phyloP scores from a whole-genome alignment of 1,140 invertebrate genomes.

The Atta colombica region DNA sequence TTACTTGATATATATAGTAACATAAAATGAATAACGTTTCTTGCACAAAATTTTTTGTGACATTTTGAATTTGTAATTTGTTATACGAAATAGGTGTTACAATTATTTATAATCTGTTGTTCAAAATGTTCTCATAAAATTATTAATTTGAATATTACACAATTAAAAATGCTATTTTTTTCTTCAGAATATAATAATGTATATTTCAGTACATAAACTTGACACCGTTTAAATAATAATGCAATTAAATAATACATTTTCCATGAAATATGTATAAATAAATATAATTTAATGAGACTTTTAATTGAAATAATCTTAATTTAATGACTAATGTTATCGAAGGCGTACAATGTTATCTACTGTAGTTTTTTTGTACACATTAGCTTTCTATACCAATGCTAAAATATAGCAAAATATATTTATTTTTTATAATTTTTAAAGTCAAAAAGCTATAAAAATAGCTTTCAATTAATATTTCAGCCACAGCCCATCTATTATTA shows the following conservation, averaged over 20 bases:
- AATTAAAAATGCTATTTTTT: slow-evolving; percentile 9
- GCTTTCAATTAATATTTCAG: slow-evolving; percentile 83
- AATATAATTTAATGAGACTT: slow-evolving; percentile 32
- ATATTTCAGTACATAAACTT: slow-evolving; percentile 27
- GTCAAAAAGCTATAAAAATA: slow-evolving; percentile 87
- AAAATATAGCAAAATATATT: slow-evolving; percentile 87
- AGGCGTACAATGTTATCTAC: slow-evolving; percentile 39
- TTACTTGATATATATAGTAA: slow-evolving; percentile 33
- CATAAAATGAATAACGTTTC: slow-evolving; percentile 61
- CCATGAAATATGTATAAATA: slow-evolving; percentile 28
- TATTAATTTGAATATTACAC: slow-evolving; percentile 10
- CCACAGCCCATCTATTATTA: slow-evolving; percentile 85
- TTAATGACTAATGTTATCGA: slow-evolving; percentile 52
- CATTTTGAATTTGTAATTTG: slow-evolving; percentile 38
- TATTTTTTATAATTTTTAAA: slow-evolving; percentile 81
- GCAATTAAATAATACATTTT: slow-evolving; percentile 36
- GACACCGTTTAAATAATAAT: background rate
- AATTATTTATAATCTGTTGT: background rate
- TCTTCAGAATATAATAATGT: background rate
- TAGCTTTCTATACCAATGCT: slow-evolving; percentile 73
- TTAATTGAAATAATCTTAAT: slow-evolving; percentile 31
- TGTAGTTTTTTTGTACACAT: slow-evolving; percentile 63
- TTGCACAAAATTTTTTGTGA: slow-evolving; percentile 61
- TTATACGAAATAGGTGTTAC: slow-evolving; percentile 40
- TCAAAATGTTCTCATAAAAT: background rate